Conservation (phyloP, 2,888 invertebrate genomes). For the Athrips mouffetella region DNA sequence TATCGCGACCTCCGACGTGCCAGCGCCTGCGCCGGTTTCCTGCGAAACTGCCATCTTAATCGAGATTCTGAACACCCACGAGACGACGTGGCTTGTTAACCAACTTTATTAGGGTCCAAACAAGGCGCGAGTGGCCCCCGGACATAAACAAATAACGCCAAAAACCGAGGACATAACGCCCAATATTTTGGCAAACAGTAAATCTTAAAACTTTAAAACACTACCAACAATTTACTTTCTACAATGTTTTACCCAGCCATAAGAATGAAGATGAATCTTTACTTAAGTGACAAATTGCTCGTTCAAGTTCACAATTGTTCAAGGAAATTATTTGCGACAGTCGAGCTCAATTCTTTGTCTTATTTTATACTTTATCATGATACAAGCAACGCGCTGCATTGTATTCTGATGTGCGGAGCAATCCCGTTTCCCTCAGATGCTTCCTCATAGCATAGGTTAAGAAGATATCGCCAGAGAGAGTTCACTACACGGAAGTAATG, state of each 20-base stretch:
- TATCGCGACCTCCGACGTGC: conserved; percentile 55
- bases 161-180: conserved; percentile 40
- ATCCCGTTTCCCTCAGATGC: conserved; percentile 8
- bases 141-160: conserved; percentile 47
- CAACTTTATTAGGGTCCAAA: conserved; percentile 50
- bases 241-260: background rate
- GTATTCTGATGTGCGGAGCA: conserved; percentile 14
- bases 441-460: conserved; percentile 19
- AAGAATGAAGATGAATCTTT: conserved; percentile 1
- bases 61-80: conserved; percentile 60
- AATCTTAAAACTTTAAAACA: background rate
- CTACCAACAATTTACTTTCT: background rate
- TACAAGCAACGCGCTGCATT: conserved; percentile 9
- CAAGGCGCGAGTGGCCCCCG: conserved; percentile 40
- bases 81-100: conserved; percentile 56
- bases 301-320: conserved; percentile 2
- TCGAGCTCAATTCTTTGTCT: conserved; percentile 9
- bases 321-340: conserved; percentile 11
- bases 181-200: conserved; percentile 27
- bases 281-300: conserved; percentile 11
- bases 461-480: conserved; percentile 34
- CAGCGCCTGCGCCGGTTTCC: conserved; percentile 53
- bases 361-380: conserved; percentile 10
- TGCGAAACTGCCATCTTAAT: conserved; percentile 43
- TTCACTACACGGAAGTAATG: conserved; percentile 48